Base-by-base conservation (phyloP, 2,797 vertebrate species). In the Acipenser oxyrinchus region DNA sequence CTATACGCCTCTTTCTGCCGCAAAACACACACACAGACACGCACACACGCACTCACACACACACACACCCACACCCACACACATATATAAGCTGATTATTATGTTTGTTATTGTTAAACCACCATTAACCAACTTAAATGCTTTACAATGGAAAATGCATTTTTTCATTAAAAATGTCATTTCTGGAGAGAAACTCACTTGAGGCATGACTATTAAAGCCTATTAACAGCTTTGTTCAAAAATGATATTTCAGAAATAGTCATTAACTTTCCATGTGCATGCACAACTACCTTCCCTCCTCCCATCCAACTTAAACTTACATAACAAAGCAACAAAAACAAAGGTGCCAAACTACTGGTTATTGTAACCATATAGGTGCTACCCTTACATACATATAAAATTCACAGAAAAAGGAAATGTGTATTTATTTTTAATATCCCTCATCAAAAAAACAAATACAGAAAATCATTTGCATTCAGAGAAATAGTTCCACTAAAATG, bases 381-480 rank as follows among this genome's bases (percentile, higher is more conserved):
- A 18, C 18, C 18, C 18, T 18, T 18, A 18, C 18, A 18, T 1
- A 18, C 18, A 18, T 18, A 18, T 18, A 18, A 18, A 18, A 18
- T 18, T 18, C 18, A 18, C 18, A 18, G n/a, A 18, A 18, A 37
- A 37, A 37, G 53, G n/a, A 55, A 55, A 55, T 55, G 53, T 37
- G 18, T 10, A 62, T 62, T 8, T 62, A 62, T 62, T 62, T 15
- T 48, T 37, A n/a, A 62, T 62, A 2, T 62, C 18, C 48, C 60
- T 10, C 8, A 2, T 4, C 5, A 37, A 62, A 62, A 37, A 37
- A 37, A 37, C 3, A 37, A 37, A 37, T 1, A 37, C 68, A 49
- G 8, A 9, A 62, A 62, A 48, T 62, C 49, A 70, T 74, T 67
- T 72, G 70, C 70, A 76, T 76, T 73, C 74, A 15, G 48, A 15